These are phyloP conservation scores for Petaurus breviceps DNA, from an alignment of 2,113 vertebrate species.

Conservation along the genomic window DNA sequence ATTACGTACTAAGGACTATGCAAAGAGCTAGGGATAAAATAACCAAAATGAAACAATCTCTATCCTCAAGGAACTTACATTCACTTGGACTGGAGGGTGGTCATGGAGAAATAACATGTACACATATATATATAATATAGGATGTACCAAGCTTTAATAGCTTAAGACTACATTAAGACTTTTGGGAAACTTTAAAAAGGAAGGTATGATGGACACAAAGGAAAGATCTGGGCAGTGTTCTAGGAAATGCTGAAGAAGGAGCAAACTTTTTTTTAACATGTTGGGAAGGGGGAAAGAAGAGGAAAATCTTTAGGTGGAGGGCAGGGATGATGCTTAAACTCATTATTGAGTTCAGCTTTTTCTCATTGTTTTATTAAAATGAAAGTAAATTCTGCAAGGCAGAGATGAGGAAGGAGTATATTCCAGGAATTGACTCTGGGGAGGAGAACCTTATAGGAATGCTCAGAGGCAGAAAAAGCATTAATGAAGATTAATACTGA, in stretches of 20 bases:
- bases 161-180: neutral
- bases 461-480: neutral
- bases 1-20: neutral
- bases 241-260: neutral
- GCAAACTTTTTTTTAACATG: neutral
- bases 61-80: neutral
- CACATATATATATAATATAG: neutral
- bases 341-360: neutral
- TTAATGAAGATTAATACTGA: neutral
- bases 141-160: neutral
- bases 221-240: neutral
- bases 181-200: neutral
- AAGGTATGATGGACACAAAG: neutral
- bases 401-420: neutral
- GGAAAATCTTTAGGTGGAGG: neutral
- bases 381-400: neutral
- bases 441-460: neutral
- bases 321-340: neutral
- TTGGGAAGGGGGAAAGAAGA: neutral
- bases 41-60: neutral
- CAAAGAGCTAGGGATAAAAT: neutral
- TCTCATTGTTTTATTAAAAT: neutral
- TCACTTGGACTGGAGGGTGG: accelerated
- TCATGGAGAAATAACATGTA: neutral
- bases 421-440: neutral